These are phyloP conservation scores for Engystomops pustulosus DNA, from an alignment of 2,113 vertebrate species.

Conservation along the genomic window DNA sequence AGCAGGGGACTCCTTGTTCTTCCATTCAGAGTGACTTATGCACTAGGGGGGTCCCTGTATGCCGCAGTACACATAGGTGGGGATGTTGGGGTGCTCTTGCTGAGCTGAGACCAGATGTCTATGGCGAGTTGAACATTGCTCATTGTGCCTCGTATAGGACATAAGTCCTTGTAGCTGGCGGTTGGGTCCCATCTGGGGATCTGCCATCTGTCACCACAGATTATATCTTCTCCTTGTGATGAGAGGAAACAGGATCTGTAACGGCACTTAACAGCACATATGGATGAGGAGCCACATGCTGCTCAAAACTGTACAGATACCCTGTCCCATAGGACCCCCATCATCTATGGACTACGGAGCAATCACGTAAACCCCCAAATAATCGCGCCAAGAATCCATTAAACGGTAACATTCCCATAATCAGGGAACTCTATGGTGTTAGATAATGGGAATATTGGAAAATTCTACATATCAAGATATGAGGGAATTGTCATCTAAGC, in stretches of 20 bases:
- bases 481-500: too few species aligned
- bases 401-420: background rate
- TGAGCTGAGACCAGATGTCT: background rate
- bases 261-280: background rate
- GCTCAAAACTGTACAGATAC: background rate
- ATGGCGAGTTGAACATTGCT: background rate
- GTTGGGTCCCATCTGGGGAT: slow-evolving; percentile 34
- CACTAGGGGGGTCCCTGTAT: too few species aligned
- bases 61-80: too few species aligned
- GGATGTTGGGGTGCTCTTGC: too few species aligned
- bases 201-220: slow-evolving; percentile 29
- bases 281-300: background rate
- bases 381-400: too few species aligned
- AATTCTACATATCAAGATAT: too few species aligned
- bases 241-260: background rate
- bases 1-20: too few species aligned
- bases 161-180: background rate
- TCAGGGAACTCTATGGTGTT: too few species aligned
- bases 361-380: too few species aligned
- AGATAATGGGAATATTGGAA: background rate
- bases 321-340: background rate
- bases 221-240: slow-evolving; percentile 16
- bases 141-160: background rate
- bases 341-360: background rate
- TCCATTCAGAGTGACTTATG: too few species aligned